Evolutionary conservation across 1,140 invertebrate genomes (phyloP).

Genomic region (Dolichoris vasculosae): DNA sequence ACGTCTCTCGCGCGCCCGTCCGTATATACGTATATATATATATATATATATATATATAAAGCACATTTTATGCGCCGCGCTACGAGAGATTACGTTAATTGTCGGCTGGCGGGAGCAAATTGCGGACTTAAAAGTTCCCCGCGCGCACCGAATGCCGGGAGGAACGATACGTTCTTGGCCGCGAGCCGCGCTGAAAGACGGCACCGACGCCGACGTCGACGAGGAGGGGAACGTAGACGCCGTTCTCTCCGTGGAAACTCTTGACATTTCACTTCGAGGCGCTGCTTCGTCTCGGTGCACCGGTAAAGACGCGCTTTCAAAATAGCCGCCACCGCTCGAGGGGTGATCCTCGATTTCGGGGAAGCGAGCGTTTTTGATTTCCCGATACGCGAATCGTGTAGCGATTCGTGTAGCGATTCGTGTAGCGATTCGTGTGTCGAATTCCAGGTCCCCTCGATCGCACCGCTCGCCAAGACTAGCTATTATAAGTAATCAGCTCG

Average conservation of each 20-base stretch:
- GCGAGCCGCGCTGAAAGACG: not conserved
- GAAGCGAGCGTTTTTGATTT: not conserved
- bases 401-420: no score
- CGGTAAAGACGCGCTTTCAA: not conserved
- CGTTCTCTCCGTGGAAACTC: not conserved
- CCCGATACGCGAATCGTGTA: no score
- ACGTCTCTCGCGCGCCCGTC: not conserved
- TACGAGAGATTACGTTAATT: conserved; percentile 33
- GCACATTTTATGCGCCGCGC: conserved; percentile 2
- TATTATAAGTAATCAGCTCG: no score
- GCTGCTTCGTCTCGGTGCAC: no score
- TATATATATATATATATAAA: no score
- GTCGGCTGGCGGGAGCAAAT: conserved; percentile 29
- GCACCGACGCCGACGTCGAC: no score
- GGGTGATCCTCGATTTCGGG: not conserved
- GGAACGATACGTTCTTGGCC: not conserved
- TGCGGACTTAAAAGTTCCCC: conserved; percentile 21
- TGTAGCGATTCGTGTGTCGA: no score
- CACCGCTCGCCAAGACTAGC: no score
- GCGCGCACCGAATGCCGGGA: not conserved
- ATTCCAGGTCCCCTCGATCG: no score
- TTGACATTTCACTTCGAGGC: not conserved
- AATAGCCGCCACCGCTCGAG: not conserved
- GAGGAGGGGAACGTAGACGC: no score
- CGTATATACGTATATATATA: no score